phyloP scores from a whole-genome alignment of 2,888 invertebrate genomes.

The Calameuta filiformis region DNA sequence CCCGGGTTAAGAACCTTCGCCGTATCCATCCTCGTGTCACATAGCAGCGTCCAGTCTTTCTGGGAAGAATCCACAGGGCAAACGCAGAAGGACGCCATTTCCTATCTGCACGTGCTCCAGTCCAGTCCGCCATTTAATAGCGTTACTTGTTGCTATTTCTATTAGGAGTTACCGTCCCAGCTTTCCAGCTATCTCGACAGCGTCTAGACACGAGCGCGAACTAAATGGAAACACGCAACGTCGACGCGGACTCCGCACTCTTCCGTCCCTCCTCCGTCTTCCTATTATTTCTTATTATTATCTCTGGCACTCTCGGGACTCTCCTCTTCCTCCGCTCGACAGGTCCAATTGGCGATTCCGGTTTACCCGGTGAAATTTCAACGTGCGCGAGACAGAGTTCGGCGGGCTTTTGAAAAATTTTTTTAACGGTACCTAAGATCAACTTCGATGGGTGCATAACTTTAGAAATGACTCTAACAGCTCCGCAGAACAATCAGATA shows the following conservation, averaged over 20 bases:
- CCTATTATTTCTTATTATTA: too few relatives aligned
- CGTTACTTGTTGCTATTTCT: slow-evolving; percentile 22
- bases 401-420: too few relatives aligned
- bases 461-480: not conserved
- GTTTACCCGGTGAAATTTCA: too few relatives aligned
- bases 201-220: slow-evolving; percentile 17
- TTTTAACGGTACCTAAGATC: too few relatives aligned
- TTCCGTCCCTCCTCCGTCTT: too few relatives aligned
- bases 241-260: slow-evolving; percentile 9
- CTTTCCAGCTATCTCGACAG: slow-evolving; percentile 18
- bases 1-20: too few relatives aligned
- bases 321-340: too few relatives aligned
- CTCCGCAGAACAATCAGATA: slow-evolving; percentile 39
- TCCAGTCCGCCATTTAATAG: slow-evolving; percentile 14
- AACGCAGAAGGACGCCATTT: not conserved
- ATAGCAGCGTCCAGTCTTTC: not conserved
- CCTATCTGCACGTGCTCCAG: slow-evolving; percentile 16
- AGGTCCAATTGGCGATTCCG: too few relatives aligned
- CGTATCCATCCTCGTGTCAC: too few relatives aligned
- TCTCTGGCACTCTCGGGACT: too few relatives aligned
- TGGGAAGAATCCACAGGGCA: not conserved
- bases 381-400: too few relatives aligned
- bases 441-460: slow-evolving; percentile 1
- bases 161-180: slow-evolving; percentile 20
- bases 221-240: slow-evolving; percentile 22